Evolutionary conservation across 2,888 invertebrate species (phyloP).

Genomic region (Apocheima hispidaria): DNA sequence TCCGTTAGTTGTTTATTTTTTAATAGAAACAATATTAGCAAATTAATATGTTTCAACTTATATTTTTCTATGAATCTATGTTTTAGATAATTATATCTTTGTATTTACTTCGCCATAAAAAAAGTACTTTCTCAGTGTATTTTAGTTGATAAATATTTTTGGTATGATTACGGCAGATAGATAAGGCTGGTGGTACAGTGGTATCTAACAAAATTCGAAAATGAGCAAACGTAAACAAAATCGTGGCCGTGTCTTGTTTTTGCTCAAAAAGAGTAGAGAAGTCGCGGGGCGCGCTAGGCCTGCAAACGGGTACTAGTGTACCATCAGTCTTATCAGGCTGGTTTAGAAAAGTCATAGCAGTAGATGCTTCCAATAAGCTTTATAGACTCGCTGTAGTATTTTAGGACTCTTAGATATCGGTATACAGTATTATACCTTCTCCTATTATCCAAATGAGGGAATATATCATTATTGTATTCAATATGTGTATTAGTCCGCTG

Average conservation of each 20-base stretch:
- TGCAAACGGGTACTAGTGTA: background rate
- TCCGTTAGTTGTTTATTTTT: background rate
- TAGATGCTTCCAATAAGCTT: constrained; percentile 76
- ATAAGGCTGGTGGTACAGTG: constrained; percentile 11
- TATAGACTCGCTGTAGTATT: constrained; percentile 56
- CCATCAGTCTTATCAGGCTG: constrained; percentile 1
- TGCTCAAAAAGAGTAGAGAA: background rate
- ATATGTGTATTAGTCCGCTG: constrained; percentile 27
- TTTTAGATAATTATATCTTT: background rate
- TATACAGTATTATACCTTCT: constrained; percentile 79
- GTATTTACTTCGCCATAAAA: background rate
- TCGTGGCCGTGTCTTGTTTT: background rate
- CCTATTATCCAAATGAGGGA: constrained; percentile 48
- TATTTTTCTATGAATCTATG: background rate
- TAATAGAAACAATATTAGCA: background rate
- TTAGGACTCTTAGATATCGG: constrained; percentile 41
- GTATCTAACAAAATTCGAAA: background rate
- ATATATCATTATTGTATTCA: constrained; percentile 38
- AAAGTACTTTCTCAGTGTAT: background rate
- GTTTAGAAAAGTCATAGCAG: constrained; percentile 28
- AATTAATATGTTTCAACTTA: background rate
- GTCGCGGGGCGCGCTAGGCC: too few species aligned
- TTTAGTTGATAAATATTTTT: background rate
- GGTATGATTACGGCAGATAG: constrained; percentile 22
- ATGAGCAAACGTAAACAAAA: too few species aligned